A percentile compares a stretch with the other conserved stretches of the same genome.
Conservation (phyloP, 2,797 vertebrate genomes). For the Amazona ochrocephala region DNA sequence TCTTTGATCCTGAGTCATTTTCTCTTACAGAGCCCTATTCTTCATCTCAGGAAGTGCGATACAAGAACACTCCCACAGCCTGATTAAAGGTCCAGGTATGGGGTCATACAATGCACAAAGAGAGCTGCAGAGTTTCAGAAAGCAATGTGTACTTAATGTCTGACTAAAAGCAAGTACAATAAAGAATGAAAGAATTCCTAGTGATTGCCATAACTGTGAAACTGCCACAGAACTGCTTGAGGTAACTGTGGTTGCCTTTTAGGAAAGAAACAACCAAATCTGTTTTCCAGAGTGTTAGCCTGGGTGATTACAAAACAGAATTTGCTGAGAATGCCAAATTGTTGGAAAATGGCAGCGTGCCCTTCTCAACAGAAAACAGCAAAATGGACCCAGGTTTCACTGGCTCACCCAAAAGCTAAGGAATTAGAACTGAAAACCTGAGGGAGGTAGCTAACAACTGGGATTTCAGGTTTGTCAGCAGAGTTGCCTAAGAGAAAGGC, state of each 20-base stretch:
- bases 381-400: background rate
- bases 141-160: conserved; percentile 15
- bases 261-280: conserved; percentile 38
- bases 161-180: background rate
- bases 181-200: conserved; percentile 5
- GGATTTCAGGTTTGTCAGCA: conserved; percentile 50
- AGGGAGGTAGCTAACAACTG: background rate
- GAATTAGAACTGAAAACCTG: background rate
- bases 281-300: conserved; percentile 27
- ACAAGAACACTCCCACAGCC: conserved; percentile 57
- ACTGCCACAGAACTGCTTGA: background rate
- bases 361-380: background rate
- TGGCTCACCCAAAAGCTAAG: background rate
- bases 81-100: conserved; percentile 70
- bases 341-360: conserved; percentile 29
- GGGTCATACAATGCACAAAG: conserved; percentile 50
- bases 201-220: conserved; percentile 2
- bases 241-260: conserved; percentile 10
- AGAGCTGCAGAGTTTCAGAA: background rate
- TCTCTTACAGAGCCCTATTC: conserved; percentile 60
- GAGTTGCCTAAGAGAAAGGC: background rate
- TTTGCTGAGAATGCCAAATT: conserved; percentile 13
- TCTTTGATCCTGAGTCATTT: conserved; percentile 67
- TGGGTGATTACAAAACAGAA: conserved; percentile 42
- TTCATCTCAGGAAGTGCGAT: conserved; percentile 52